Evolutionary conservation across 2,888 invertebrate species (phyloP).

Genomic region (Dryadula phaetusa): DNA sequence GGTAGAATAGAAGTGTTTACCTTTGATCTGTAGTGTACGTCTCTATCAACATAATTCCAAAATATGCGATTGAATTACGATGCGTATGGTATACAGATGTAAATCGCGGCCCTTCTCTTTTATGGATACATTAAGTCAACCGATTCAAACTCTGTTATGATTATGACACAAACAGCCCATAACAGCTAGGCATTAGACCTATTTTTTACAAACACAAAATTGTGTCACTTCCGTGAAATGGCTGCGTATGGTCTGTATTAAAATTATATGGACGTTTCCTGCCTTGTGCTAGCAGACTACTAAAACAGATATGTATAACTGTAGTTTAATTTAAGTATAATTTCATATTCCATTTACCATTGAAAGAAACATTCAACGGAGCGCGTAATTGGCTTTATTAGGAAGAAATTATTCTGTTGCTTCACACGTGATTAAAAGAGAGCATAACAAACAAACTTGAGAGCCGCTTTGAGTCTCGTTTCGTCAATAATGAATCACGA

Average conservation of each 20-base stretch:
- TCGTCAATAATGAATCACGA: constrained; percentile 76
- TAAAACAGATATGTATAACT: constrained; percentile 23
- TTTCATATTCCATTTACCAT: constrained; percentile 23
- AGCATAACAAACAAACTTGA: constrained; percentile 70
- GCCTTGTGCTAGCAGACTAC: constrained; percentile 35
- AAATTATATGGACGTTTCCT: constrained; percentile 47
- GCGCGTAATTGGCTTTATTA: constrained; percentile 45
- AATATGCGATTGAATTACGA: constrained; percentile 58
- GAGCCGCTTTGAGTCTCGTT: constrained; percentile 63
- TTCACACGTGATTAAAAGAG: constrained; percentile 71
- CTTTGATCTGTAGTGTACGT: constrained; percentile 49
- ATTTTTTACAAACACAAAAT: constrained; percentile 58
- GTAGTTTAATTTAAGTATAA: constrained; percentile 36
- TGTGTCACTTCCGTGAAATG: constrained; percentile 67
- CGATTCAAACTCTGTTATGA: constrained; percentile 62
- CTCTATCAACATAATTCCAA: constrained; percentile 47
- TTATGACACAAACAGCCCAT: constrained; percentile 71
- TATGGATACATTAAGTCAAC: constrained; percentile 61
- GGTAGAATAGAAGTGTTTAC: constrained; percentile 49
- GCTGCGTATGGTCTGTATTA: constrained; percentile 41
- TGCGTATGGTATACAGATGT: constrained; percentile 68
- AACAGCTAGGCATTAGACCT: constrained; percentile 56
- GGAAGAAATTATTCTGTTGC: constrained; percentile 54
- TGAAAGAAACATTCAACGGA: constrained; percentile 37
- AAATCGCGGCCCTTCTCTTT: constrained; percentile 65